Conservation (phyloP, 2,888 invertebrate species). For the Tanypteryx hageni region DNA sequence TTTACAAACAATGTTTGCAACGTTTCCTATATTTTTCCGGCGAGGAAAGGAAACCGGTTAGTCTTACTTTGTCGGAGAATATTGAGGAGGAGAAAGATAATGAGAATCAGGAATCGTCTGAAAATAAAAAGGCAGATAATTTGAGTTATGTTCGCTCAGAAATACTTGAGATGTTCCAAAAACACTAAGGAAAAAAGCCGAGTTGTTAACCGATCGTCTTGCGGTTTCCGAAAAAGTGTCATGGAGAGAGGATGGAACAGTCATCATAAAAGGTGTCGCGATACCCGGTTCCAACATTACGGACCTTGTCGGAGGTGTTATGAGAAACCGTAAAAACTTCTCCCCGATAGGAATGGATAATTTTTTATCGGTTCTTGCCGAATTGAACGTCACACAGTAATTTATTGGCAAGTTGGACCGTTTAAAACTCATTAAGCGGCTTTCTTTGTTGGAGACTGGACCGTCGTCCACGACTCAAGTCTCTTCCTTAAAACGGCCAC, state of each 20-base stretch:
- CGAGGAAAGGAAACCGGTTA: not conserved
- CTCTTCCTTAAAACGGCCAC: too few species aligned
- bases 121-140: not conserved
- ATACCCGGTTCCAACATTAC: not conserved
- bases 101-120: not conserved
- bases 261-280: too few species aligned
- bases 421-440: constrained; percentile 14
- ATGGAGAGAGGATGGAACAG: too few species aligned
- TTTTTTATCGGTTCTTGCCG: too few species aligned
- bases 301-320: constrained; percentile 2
- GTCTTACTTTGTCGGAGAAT: not conserved
- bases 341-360: too few species aligned
- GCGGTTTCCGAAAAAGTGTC: too few species aligned
- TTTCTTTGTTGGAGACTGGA: too few species aligned
- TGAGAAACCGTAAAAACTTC: not conserved
- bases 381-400: not conserved
- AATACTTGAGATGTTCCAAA: not conserved
- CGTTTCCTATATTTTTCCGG: not conserved
- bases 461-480: too few species aligned
- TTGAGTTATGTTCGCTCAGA: not conserved
- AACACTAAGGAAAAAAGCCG: not conserved
- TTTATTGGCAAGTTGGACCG: not conserved
- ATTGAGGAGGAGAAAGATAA: too few species aligned
- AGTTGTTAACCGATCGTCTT: too few species aligned
- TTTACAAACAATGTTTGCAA: constrained; percentile 14